Conservation (phyloP, 2,113 vertebrate genomes). For the Fulmarus glacialis region DNA sequence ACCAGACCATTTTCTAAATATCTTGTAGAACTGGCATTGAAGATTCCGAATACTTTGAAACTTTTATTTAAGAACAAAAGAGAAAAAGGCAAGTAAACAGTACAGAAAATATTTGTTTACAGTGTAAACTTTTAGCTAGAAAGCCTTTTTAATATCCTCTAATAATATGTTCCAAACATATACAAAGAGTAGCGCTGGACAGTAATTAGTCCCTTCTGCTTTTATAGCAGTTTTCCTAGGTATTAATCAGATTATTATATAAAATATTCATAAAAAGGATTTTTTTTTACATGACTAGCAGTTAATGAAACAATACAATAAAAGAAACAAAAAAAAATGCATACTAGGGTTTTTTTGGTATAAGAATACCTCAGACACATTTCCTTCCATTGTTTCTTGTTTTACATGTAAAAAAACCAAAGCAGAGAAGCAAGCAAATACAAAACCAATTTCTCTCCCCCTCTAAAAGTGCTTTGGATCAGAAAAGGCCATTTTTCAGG, state of each 20-base stretch:
- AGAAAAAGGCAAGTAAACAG: not conserved
- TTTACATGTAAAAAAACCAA: not conserved
- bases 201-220: not conserved
- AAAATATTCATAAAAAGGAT: not conserved
- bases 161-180: not conserved
- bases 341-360: not conserved
- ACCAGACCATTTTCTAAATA: not conserved
- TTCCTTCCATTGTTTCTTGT: conserved; percentile 41
- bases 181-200: not conserved
- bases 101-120: not conserved
- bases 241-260: not conserved
- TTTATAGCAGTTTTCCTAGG: not conserved
- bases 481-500: not conserved
- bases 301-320: not conserved
- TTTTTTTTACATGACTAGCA: not conserved
- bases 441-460: not conserved
- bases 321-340: not conserved
- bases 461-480: not conserved
- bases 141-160: not conserved
- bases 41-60: not conserved
- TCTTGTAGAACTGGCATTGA: not conserved
- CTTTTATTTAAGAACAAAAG: not conserved
- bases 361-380: not conserved
- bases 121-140: not conserved
- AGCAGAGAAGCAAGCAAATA: not conserved